Base-by-base conservation (phyloP, 1,140 invertebrate species). In the Pinna nobilis region DNA sequence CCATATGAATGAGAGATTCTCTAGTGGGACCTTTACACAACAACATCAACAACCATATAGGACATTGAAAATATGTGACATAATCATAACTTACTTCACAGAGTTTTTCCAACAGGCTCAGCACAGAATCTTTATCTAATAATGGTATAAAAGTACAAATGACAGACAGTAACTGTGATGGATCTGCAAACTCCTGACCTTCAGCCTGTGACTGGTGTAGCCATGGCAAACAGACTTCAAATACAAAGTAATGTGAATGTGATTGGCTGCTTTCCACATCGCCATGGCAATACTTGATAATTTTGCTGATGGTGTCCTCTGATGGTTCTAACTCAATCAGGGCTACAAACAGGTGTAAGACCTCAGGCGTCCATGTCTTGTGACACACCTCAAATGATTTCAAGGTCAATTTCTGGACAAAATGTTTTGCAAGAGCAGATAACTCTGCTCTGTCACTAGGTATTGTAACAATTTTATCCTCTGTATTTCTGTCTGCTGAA, bases 141-240 rank as follows among this genome's bases (percentile, higher is more conserved):
- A 78, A 59, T 28, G 79, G 71, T 23, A 83, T 60, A 55, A 81
- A 81, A 53, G 69, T 75, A 69, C 74, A 78, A 7, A 76, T 75
- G 47, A 81, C 55, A 63, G 61, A 63, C 9, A 78, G 53, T 9
- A 81, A 20, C 28, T 76, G 74, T 50, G 35, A 65, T 33, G 67
- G 55, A 57, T 78, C 71, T 20, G 51, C 35, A 15, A 20, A 33
- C 32, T 65, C 57, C 47, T 69, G 33, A 23, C 53, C 65, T 20
- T 30, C 30, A 47, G 53, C 41, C 23, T 77, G 65, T 23, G 73
- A 44, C 47, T 79, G 66, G 28, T 77, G 50, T 55, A 81, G 49
- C 80, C 80, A 81, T 44, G 80, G 80, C 35, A 81, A 60, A 79
- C 77, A 79, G 25, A 81, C 76, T 47, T 77, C 60, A 67, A 81